Base-by-base conservation (phyloP, 2,888 invertebrate genomes). In the Heteromurus nitidus region DNA sequence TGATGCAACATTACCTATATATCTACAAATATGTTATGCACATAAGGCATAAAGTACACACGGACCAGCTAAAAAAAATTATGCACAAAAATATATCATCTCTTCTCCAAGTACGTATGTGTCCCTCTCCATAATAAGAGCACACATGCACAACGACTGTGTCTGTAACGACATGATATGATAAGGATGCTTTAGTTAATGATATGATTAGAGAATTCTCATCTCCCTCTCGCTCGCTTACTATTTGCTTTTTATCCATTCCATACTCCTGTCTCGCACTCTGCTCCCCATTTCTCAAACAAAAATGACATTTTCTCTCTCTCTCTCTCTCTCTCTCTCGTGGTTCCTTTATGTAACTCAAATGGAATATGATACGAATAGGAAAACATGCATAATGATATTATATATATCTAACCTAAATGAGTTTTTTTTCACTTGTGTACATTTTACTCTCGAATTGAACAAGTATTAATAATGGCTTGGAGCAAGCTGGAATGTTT, bases 301-400 rank as follows among this genome's bases (percentile, higher is more conserved):
- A 18, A 65, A 65, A 65, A 36, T 22, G 44, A 65, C 65, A 62
- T 62, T 9, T 62, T 62, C 13, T 36, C 36, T 36, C 5, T 36
- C 36, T 36, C 5, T 36, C 36, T 36, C 36, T n/a, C n/a, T n/a
- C n/a, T n/a, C n/a, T n/a, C n/a, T n/a, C n/a, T n/a, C n/a, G n/a
- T n/a, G n/a, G n/a, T n/a, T n/a, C n/a, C n/a, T n/a, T n/a, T n/a
- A n/a, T n/a, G 36, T 36, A 13, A 36, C 36, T 9, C 36, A 9
- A 9, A 13, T 36, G 36, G 36, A 7, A 13, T 9, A 13, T 36
- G 13, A 36, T 13, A 36, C 36, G 36, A 36, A 36, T 7, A 36
- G 36, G 9, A 36, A 36, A 36, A n/a, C n/a, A n/a, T n/a, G n/a
- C n/a, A n/a, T n/a, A n/a, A n/a, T n/a, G n/a, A n/a, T n/a, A n/a